A percentile compares a stretch with the other conserved stretches of the same genome.
Conservation (phyloP, 2,888 invertebrate genomes). For the Schizaphis graminum region DNA sequence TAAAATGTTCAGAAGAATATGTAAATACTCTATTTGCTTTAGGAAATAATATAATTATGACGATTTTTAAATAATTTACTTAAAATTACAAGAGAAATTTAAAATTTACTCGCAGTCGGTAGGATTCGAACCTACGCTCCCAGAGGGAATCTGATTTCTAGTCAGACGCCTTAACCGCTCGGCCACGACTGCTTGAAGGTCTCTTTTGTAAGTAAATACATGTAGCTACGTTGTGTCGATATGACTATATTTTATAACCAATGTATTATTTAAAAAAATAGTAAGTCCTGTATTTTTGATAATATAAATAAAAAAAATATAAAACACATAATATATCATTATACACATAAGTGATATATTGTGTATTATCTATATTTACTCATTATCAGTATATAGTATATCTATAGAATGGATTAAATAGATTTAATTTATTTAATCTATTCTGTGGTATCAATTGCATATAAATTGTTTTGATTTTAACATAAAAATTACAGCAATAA, state of each 20-base stretch:
- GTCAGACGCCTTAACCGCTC: slow-evolving; percentile 67
- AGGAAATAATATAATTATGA: neutral
- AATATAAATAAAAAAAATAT: neutral
- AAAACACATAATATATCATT: neutral
- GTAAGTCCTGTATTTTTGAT: neutral
- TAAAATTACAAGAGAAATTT: neutral
- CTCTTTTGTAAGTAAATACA: neutral
- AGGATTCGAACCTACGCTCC: slow-evolving; percentile 67
- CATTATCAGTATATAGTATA: too few species aligned
- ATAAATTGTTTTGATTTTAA: neutral
- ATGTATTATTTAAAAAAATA: neutral
- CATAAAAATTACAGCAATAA: neutral
- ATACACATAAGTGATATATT: neutral
- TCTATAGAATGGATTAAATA: too few species aligned
- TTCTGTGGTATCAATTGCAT: neutral
- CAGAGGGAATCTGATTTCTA: slow-evolving; percentile 67
- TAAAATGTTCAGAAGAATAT: neutral
- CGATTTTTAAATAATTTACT: neutral
- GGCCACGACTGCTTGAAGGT: slow-evolving; percentile 64
- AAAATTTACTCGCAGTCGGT: slow-evolving; percentile 64
- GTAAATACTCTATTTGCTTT: neutral
- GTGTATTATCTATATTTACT: neutral
- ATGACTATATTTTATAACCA: neutral
- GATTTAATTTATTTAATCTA: too few species aligned
- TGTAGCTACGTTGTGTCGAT: neutral